Conservation (phyloP, 2,797 vertebrate genomes). For the Amazona finschi region DNA sequence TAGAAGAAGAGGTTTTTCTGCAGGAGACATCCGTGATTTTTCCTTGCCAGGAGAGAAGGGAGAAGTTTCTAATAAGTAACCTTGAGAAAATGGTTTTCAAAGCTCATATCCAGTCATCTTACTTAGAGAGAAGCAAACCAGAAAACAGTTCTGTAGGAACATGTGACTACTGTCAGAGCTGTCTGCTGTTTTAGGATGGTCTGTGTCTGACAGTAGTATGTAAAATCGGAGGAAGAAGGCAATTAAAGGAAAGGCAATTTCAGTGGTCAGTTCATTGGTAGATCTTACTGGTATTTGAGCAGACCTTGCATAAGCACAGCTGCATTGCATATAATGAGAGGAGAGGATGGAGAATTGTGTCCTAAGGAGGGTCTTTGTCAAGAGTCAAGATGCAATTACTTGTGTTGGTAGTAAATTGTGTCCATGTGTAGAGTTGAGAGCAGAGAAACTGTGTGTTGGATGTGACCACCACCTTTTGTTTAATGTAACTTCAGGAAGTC, state of each 20-base stretch:
- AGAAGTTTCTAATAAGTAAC: neutral
- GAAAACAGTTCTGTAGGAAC: neutral
- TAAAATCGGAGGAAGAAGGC: neutral
- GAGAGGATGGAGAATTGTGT: neutral
- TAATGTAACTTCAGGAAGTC: neutral
- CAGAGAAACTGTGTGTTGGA: neutral
- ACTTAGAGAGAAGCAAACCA: neutral
- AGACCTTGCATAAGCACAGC: neutral
- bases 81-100: neutral
- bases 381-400: neutral
- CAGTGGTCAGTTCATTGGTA: neutral
- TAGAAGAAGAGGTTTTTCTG: neutral
- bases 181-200: neutral
- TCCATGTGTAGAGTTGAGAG: neutral
- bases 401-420: fast-evolving
- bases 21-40: neutral
- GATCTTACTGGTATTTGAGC: neutral
- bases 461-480: neutral
- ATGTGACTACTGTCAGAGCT: neutral
- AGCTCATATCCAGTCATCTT: neutral
- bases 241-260: neutral
- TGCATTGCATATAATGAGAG: neutral
- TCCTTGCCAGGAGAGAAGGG: neutral
- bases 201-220: neutral
- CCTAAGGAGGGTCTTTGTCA: neutral